Evolutionary conservation across 2,113 vertebrate genomes (phyloP).

Genomic region (Aegithalos caudatus): DNA sequence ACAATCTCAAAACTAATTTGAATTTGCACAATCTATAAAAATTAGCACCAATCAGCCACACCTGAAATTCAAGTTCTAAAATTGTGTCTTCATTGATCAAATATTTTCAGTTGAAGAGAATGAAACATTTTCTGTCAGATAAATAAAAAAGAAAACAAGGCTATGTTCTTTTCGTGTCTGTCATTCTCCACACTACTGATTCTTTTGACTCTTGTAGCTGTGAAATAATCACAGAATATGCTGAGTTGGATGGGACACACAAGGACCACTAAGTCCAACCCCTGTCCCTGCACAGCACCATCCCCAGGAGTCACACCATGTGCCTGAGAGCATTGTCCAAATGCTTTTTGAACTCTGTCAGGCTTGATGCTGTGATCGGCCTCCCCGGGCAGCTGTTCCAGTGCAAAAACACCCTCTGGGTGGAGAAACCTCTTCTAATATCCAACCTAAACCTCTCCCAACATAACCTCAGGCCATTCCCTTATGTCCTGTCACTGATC

Average conservation of each 20-base stretch:
- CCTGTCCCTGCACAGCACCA: no score
- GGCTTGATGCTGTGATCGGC: not conserved
- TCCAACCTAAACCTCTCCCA: not conserved
- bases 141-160: not conserved
- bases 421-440: not conserved
- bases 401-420: not conserved
- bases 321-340: not conserved
- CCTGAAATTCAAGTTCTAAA: not conserved
- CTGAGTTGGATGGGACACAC: not conserved
- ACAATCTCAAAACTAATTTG: not conserved
- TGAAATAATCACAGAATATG: not conserved
- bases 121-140: not conserved
- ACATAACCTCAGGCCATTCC: not conserved
- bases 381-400: not conserved
- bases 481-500: fast-evolving
- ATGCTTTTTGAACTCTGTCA: fast-evolving
- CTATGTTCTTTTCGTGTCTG: not conserved
- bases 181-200: not conserved
- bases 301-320: not conserved
- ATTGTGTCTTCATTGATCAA: not conserved
- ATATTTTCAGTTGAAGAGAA: not conserved
- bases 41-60: not conserved
- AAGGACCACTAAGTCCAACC: not conserved
- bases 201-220: not conserved
- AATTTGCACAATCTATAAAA: not conserved